phyloP scores from a whole-genome alignment of 2,797 vertebrate species.

The Sparidentex hasta region DNA sequence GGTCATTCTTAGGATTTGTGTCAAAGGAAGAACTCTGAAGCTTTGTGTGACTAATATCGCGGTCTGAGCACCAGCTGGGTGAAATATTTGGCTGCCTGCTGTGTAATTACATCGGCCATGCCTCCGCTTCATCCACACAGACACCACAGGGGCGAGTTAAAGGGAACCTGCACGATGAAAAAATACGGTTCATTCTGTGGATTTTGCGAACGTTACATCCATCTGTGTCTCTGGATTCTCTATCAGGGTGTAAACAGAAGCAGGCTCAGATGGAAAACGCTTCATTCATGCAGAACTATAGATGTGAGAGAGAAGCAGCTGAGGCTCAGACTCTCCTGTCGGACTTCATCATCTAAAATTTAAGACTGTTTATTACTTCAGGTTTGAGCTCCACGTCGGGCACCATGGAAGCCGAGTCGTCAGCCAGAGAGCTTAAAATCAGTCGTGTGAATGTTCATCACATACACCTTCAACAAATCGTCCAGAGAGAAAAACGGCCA shows the following conservation, averaged over 20 bases:
- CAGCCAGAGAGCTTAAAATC: too few relatives aligned
- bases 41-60: constrained; percentile 48
- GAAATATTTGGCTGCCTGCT: constrained; percentile 44
- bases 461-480: too few relatives aligned
- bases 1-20: constrained; percentile 47
- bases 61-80: constrained; percentile 51
- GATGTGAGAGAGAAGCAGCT: not conserved
- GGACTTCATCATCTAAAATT: not conserved
- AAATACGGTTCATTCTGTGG: not conserved
- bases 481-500: too few relatives aligned
- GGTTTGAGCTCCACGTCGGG: not conserved
- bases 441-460: too few relatives aligned
- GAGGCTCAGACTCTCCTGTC: not conserved
- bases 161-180: not conserved
- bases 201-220: not conserved
- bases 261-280: not conserved
- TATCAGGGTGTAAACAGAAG: not conserved
- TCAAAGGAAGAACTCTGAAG: constrained; percentile 45
- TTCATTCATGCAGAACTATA: not conserved
- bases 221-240: not conserved
- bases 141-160: constrained; percentile 1
- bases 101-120: constrained; percentile 47
- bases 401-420: too few relatives aligned
- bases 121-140: constrained; percentile 2
- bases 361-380: not conserved